These are phyloP conservation scores for Enteromius thamalakanensis DNA, from an alignment of 2,797 vertebrate genomes.

Conservation along the genomic window DNA sequence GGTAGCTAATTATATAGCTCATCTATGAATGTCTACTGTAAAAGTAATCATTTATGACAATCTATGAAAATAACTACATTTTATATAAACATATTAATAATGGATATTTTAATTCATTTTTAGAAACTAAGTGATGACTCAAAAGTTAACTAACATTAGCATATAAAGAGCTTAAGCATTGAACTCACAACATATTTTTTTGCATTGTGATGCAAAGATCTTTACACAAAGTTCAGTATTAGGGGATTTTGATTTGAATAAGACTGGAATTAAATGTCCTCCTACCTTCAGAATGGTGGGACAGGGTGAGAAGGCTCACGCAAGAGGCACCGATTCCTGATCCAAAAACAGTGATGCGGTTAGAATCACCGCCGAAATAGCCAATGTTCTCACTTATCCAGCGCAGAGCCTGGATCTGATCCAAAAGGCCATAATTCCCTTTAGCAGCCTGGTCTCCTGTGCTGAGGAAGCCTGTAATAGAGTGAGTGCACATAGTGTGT, in stretches of 20 bases:
- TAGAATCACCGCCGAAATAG: conserved; percentile 96
- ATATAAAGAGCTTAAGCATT: neutral
- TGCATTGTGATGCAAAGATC: neutral
- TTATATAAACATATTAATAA: too few relatives aligned
- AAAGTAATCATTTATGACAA: neutral
- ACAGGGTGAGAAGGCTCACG: conserved; percentile 96
- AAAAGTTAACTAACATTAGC: neutral
- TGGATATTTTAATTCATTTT: too few relatives aligned
- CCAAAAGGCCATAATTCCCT: conserved; percentile 96
- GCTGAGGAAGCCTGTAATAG: conserved; percentile 90
- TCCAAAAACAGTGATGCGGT: conserved; percentile 97
- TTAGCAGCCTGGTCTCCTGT: conserved; percentile 98
- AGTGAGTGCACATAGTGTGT: conserved; percentile 30
- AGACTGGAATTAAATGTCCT: neutral
- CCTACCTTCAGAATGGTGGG: conserved; percentile 97
- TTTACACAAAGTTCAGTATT: neutral
- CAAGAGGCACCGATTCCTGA: conserved; percentile 97
- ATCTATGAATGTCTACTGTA: neutral
- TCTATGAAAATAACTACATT: neutral
- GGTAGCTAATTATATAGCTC: neutral
- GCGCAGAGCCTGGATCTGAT: conserved; percentile 97
- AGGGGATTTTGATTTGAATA: neutral
- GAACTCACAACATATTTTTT: neutral
- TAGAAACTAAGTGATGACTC: neutral
- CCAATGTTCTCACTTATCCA: conserved; percentile 99